These are phyloP conservation scores for Lucinisca nassula DNA, from an alignment of 2,888 invertebrate genomes.

Conservation along the genomic window DNA sequence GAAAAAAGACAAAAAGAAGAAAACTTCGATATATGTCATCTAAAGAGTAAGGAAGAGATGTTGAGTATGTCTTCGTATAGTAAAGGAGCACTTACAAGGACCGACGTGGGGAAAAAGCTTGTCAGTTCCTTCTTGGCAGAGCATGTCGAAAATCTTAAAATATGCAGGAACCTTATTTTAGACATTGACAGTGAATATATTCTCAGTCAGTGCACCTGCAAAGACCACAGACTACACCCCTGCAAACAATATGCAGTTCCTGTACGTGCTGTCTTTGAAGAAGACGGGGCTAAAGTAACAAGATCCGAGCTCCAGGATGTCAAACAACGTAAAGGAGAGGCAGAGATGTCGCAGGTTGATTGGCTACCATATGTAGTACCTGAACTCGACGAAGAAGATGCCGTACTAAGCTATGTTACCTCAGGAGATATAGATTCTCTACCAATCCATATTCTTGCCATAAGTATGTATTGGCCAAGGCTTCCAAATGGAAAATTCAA, in stretches of 20 bases:
- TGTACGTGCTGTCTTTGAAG: conserved; percentile 7
- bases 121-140: conserved; percentile 38
- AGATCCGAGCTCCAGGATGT: not conserved
- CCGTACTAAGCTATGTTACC: conserved; percentile 25
- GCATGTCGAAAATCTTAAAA: not conserved
- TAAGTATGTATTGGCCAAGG: conserved; percentile 19
- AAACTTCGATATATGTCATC: conserved; percentile 1
- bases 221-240: not conserved
- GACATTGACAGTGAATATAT: conserved; percentile 25
- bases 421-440: conserved; percentile 44
- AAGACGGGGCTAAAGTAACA: not conserved
- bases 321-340: conserved; percentile 46
- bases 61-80: not conserved
- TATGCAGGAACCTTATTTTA: too few relatives aligned
- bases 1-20: conserved; percentile 4
- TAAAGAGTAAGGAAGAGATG: conserved; percentile 27
- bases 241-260: not conserved
- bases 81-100: not conserved
- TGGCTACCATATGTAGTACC: conserved; percentile 15
- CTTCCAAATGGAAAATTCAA: not conserved
- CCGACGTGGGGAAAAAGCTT: conserved; percentile 25
- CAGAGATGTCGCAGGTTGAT: conserved; percentile 46
- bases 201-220: not conserved
- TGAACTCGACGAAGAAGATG: conserved; percentile 12
- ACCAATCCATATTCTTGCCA: conserved; percentile 32